phyloP scores from a whole-genome alignment of 2,797 vertebrate species.

The Acanthornis magna region DNA sequence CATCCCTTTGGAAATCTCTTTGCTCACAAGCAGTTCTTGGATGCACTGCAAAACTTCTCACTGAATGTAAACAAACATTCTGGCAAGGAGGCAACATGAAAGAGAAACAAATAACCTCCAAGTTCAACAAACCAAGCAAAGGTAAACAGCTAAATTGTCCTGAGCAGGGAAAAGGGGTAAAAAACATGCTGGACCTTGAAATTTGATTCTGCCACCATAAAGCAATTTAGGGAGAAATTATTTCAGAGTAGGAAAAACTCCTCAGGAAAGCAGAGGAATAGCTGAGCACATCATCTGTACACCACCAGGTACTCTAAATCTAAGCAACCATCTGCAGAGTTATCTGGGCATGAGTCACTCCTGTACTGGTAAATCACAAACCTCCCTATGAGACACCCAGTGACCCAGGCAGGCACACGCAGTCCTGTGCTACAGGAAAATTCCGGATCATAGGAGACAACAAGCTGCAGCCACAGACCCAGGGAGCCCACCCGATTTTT shows the following conservation, averaged over 20 bases:
- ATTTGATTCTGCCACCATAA: neutral
- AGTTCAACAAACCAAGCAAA: constrained; percentile 17
- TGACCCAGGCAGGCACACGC: neutral
- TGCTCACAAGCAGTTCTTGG: neutral
- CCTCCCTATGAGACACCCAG: neutral
- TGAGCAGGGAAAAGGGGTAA: neutral
- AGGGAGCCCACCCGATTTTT: neutral
- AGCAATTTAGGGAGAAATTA: neutral
- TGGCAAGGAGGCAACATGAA: neutral
- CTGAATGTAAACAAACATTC: neutral
- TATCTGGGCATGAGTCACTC: neutral
- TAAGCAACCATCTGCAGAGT: neutral
- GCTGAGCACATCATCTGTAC: neutral
- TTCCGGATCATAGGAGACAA: accelerated
- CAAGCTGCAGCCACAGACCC: neutral
- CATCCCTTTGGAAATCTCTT: neutral
- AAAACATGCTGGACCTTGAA: neutral
- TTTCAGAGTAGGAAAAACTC: neutral
- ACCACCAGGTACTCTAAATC: neutral
- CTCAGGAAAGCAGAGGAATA: neutral
- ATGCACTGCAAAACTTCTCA: neutral
- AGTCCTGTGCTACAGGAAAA: neutral
- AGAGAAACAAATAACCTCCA: constrained; percentile 26
- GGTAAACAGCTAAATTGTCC: neutral
- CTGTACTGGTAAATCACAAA: neutral